phyloP scores from a whole-genome alignment of 2,888 invertebrate species.

The Watsonalla binaria region DNA sequence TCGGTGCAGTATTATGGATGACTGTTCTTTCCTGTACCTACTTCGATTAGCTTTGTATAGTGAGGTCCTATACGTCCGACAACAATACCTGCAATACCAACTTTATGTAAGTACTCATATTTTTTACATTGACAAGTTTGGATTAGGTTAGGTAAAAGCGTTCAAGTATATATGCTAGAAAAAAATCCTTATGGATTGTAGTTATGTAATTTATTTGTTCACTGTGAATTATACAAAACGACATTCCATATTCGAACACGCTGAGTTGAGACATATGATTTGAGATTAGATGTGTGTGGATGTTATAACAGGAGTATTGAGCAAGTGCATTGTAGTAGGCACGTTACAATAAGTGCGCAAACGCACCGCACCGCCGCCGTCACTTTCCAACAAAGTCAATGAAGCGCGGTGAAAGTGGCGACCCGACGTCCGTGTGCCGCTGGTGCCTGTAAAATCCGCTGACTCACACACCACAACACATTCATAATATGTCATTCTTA shows the following conservation, averaged over 20 bases:
- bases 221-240: constrained; percentile 1
- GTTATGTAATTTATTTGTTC: background rate
- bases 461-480: constrained; percentile 50
- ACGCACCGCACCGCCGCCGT: constrained; percentile 52
- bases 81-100: too few relatives aligned
- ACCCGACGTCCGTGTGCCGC: constrained; percentile 67
- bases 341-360: constrained; percentile 32
- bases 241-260: constrained; percentile 1
- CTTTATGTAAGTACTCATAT: too few relatives aligned
- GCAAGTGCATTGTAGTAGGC: constrained; percentile 32
- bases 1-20: too few relatives aligned
- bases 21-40: too few relatives aligned
- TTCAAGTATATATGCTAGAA: too few relatives aligned
- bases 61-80: too few relatives aligned
- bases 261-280: background rate
- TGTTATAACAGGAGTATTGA: constrained; percentile 27
- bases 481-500: constrained; percentile 15
- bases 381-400: constrained; percentile 76
- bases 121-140: too few relatives aligned
- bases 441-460: constrained; percentile 61
- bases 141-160: too few relatives aligned
- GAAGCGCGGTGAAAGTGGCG: constrained; percentile 75
- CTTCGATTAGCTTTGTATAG: too few relatives aligned
- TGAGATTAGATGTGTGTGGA: background rate
- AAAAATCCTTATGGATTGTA: too few relatives aligned